Base-by-base conservation (phyloP, 2,888 invertebrate species). In the Aethes cnicana region DNA sequence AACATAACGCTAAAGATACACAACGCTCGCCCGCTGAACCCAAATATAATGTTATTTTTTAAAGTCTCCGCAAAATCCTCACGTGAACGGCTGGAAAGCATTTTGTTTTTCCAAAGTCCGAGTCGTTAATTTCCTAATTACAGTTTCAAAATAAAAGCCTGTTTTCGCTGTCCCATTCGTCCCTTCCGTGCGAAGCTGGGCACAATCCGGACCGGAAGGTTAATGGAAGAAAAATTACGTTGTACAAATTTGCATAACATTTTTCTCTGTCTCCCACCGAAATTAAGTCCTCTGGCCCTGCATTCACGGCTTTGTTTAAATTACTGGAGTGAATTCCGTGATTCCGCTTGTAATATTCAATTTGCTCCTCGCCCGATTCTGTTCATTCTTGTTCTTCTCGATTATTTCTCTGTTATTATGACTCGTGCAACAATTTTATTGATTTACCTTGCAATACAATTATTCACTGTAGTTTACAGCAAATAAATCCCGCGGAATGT, bases 211-310 rank as follows among this genome's bases (percentile, higher is more conserved):
- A 63, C 71, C 72, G 77, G 74, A 73, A 85, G 83, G 81, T 83
- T 87, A 87, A 88, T 87, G 83, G 84, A 80, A 84, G 81, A 84
- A 86, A 85, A 85, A 89, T 86, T 83, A 86, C 81, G 76, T 71
- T 84, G 86, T 87, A 86, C 85, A 85, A 89, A 88, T 89, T 89
- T 89, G 78, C 88, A 87, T 88, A 84, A 79, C 82, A 83, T 84
- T 87, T 87, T 84, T 84, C 77, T 74, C 77, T 77, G 77, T 77
- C 78, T 82, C 66, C 66, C 62, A 66, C 78, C 77, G 65, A 86
- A 86, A 86, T 87, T 84, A 85, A 84, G 85, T 79, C 76, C 68
- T 76, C 70, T 66, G 72, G 68, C 74, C 69, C 74, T 74, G 76
- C 74, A 79, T 81, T 74, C 68, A 76, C 77, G 76, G 77, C 78